Base-by-base conservation (phyloP, 2,113 vertebrate species). In the Melanotaenia duboulayi region DNA sequence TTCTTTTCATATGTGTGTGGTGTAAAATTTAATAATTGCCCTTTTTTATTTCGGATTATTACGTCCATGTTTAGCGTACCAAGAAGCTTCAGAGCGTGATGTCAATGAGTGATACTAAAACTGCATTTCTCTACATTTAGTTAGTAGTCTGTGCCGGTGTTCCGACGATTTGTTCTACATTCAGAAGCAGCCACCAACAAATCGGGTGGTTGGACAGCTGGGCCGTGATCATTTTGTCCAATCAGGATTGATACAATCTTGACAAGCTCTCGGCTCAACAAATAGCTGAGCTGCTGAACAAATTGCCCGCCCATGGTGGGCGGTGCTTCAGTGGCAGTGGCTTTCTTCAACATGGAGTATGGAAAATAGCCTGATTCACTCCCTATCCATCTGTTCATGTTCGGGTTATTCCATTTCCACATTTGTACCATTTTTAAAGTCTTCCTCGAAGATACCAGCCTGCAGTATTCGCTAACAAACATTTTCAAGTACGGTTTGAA, bases 261-360 rank as follows among this genome's bases (percentile, higher is more conserved):
- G 83, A 93, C 71, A 10, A 11, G 66, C 82, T 7, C 3, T 1
- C 11, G 1, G 0, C 3, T 61, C 0, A 39, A 55, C 86, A 0
- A 92, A 90, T 92, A 11, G 57, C 20, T 2, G 57, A 51, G 55
- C 78, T 52, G 17, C 25, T 48, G 1, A 1, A 22, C 54, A 2
- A 64, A 4, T 11, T 6, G 65, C 48, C 74, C 48, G 24, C 37
- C 68, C 66, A 9, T n/a, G 20, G 7, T 76, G 76, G 89, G 88
- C 78, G 82, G 89, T 11, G 80, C 82, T 81, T 74, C 28, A 28
- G 28, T 17, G 7, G 73, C 71, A 74, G 66, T 7, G 67, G 49
- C 51, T 50, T 66, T 76, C 23, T 85, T 83, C 89, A 92, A 92
- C 17, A 92, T 92, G 91, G 91, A 91, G 91, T 85, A 71, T 72